Conservation (phyloP, 2,797 vertebrate genomes). For the Hephaestus fuliginosus region DNA sequence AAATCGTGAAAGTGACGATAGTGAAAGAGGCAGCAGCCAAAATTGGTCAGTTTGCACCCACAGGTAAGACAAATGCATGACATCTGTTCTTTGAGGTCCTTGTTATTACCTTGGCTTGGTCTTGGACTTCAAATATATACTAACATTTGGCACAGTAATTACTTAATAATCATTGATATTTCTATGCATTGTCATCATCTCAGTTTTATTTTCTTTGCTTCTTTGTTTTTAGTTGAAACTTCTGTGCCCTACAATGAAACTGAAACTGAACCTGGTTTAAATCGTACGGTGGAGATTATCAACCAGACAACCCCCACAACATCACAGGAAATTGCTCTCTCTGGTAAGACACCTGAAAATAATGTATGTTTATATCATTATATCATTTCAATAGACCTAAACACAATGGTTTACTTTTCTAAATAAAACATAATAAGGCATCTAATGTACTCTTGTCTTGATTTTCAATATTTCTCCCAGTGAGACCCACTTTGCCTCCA, state of each 20-base stretch:
- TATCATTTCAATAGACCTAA: not conserved
- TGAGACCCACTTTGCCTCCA: conserved; percentile 72
- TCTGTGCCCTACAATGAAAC: conserved; percentile 57
- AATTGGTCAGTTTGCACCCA: conserved; percentile 42
- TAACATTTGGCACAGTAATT: not conserved
- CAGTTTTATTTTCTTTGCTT: not conserved
- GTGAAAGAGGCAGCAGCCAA: conserved; percentile 30
- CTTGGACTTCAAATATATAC: not conserved
- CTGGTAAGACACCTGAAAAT: conserved; percentile 55
- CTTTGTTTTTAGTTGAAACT: conserved; percentile 55
- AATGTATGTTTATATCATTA: not conserved
- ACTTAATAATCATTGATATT: not conserved
- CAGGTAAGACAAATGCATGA: conserved; percentile 44
- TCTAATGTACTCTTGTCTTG: not conserved
- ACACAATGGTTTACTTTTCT: not conserved
- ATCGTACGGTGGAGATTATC: conserved; percentile 68
- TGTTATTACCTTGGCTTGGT: not conserved
- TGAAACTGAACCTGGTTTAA: conserved; percentile 54
- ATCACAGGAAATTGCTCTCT: conserved; percentile 27
- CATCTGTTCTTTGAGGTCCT: not conserved
- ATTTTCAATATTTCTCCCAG: conserved; percentile 48
- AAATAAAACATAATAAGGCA: not conserved
- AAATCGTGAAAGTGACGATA: conserved; percentile 48
- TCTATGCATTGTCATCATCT: not conserved
- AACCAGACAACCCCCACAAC: conserved; percentile 52